Conservation (phyloP, 1,140 invertebrate species). For the Drosophila eugracilis region DNA sequence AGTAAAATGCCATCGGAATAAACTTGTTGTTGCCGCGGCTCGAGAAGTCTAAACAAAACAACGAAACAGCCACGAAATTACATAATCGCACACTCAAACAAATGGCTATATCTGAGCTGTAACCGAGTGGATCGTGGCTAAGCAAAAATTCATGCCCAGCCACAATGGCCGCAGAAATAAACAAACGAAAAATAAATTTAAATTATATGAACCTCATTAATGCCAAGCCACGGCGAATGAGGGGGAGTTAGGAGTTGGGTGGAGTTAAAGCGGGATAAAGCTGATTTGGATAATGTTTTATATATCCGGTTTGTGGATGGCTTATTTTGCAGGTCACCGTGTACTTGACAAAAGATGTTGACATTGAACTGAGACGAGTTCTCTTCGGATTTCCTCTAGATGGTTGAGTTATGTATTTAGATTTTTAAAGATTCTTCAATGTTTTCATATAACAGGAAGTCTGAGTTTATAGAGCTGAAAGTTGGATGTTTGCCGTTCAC, state of each 20-base stretch:
- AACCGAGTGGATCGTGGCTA: conserved; percentile 27
- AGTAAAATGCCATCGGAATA: conserved; percentile 78
- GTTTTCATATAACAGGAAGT: conserved; percentile 15
- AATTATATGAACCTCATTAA: conserved; percentile 52
- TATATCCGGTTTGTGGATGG: conserved; percentile 53
- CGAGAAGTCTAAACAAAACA: conserved; percentile 56
- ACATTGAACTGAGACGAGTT: conserved; percentile 40
- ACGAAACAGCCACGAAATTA: conserved; percentile 51
- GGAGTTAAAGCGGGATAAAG: conserved; percentile 8
- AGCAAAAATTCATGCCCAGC: conserved; percentile 59
- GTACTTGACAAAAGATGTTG: conserved; percentile 53
- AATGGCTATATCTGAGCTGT: conserved; percentile 27
- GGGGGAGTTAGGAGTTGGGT: conserved; percentile 28
- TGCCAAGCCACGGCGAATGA: conserved; percentile 4
- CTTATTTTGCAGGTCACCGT: conserved; percentile 51
- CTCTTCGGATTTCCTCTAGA: conserved; percentile 33
- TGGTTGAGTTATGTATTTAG: conserved; percentile 8
- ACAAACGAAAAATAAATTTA: conserved; percentile 35
- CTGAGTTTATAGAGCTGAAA: not conserved
- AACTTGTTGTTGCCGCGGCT: conserved; percentile 31
- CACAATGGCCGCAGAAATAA: conserved; percentile 38
- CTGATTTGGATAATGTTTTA: conserved; percentile 38
- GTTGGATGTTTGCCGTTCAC: not conserved
- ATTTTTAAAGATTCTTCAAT: conserved; percentile 2
- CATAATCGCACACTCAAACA: conserved; percentile 57